Evolutionary conservation across 2,888 invertebrate genomes (phyloP).

Genomic region (Neria commutata): DNA sequence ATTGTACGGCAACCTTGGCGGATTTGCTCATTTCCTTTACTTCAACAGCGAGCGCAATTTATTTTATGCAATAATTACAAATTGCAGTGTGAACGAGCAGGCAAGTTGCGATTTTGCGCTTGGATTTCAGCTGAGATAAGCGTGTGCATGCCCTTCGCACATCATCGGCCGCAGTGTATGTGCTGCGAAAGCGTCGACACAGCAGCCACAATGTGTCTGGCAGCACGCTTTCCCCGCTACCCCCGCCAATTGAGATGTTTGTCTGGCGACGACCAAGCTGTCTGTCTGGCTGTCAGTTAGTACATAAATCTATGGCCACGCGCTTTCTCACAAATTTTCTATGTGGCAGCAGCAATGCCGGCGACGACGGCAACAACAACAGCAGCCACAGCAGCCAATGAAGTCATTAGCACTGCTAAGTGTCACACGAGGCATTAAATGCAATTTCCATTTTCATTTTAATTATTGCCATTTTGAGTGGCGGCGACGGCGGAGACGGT

Average conservation of each 20-base stretch:
- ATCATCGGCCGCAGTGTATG: too few species aligned
- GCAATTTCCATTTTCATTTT: conserved; percentile 2
- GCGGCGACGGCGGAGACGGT: too few species aligned
- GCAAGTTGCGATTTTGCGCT: neutral
- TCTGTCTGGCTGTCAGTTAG: conserved; percentile 43
- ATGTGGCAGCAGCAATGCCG: too few species aligned
- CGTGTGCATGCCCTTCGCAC: neutral
- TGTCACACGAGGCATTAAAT: conserved; percentile 30
- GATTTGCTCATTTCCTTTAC: too few species aligned
- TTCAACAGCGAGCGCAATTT: too few species aligned
- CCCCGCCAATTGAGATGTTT: conserved; percentile 20
- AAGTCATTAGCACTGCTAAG: conserved; percentile 53
- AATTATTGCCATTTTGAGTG: neutral
- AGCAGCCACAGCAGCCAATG: conserved; percentile 38
- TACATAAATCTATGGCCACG: too few species aligned
- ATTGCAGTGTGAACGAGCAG: neutral
- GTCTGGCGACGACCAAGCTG: conserved; percentile 40
- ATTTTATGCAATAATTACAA: neutral
- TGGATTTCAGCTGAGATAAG: neutral
- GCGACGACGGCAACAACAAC: too few species aligned
- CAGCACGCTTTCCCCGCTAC: neutral
- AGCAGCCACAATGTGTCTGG: too few species aligned
- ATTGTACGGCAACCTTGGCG: neutral
- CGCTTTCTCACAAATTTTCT: too few species aligned
- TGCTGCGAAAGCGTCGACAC: too few species aligned